A percentile compares a stretch with the other conserved stretches of the same genome.
phyloP scores from a whole-genome alignment of 2,797 vertebrate species.

The Coluber constrictor region DNA sequence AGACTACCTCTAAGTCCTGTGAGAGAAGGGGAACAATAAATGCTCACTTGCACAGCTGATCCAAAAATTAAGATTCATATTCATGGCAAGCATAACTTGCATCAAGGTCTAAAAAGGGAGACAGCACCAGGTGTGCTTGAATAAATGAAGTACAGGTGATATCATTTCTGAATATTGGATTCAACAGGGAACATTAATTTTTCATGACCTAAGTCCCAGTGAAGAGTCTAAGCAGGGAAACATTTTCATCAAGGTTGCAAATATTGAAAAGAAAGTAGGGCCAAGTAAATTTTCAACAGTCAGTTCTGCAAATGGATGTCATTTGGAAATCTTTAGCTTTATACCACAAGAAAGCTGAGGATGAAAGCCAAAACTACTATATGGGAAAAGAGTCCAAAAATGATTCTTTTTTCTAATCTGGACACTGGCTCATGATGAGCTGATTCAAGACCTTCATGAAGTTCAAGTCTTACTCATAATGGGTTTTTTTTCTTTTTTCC shows the following conservation, averaged over 20 bases:
- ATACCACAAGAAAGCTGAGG: neutral
- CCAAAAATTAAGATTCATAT: conserved; percentile 46
- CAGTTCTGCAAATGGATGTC: conserved; percentile 49
- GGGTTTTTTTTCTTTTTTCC: neutral
- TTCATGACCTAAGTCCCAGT: conserved; percentile 49
- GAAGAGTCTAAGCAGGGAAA: conserved; percentile 49
- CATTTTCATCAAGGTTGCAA: conserved; percentile 59
- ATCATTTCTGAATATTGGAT: conserved; percentile 45
- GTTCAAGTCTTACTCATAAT: neutral
- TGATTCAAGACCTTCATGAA: neutral
- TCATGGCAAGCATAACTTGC: conserved; percentile 1
- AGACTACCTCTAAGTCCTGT: neutral
- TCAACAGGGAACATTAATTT: conserved; percentile 49
- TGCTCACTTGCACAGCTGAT: conserved; percentile 5
- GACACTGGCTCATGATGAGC: neutral
- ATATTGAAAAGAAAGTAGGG: conserved; percentile 55
- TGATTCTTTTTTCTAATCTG: neutral
- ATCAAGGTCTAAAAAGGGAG: conserved; percentile 36
- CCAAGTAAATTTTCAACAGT: conserved; percentile 51
- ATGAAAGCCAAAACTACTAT: neutral
- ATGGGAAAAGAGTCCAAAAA: neutral
- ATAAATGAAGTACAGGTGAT: conserved; percentile 55
- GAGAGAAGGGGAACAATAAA: conserved; percentile 26
- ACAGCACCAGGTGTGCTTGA: conserved; percentile 42
- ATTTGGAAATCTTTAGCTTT: conserved; percentile 50